These are phyloP conservation scores for Pristionchus fissidentatus DNA, from an alignment of 2,888 invertebrate genomes.

Conservation along the genomic window DNA sequence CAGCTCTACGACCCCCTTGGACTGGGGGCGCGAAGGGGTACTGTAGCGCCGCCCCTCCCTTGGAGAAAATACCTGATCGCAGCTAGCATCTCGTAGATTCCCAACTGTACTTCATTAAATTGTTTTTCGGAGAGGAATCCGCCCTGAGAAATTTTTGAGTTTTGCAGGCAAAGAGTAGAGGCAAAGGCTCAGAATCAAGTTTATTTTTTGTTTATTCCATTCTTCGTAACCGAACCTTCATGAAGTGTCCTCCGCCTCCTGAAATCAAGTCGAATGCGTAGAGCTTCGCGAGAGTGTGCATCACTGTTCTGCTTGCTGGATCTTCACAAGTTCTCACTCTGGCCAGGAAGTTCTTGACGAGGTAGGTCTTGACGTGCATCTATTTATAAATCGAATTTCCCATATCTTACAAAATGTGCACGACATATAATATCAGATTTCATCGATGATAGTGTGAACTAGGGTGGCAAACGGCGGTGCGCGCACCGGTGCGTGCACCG, in stretches of 20 bases:
- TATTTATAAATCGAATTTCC: slow-evolving; percentile 57
- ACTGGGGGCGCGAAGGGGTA: too few species aligned
- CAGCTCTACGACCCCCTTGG: too few species aligned
- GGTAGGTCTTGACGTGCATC: slow-evolving; percentile 88
- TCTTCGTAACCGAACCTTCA: too few species aligned
- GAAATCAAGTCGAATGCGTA: slow-evolving; percentile 65
- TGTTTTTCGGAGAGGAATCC: slow-evolving; percentile 67
- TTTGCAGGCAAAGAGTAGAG: too few species aligned
- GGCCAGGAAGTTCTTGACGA: slow-evolving; percentile 83
- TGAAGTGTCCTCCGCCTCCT: slow-evolving; percentile 58
- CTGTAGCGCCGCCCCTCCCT: too few species aligned
- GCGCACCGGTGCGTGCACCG: too few species aligned
- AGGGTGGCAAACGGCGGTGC: too few species aligned
- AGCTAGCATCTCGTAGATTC: slow-evolving; percentile 35
- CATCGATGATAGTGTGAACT: too few species aligned
- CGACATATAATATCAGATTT: neutral
- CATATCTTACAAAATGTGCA: neutral
- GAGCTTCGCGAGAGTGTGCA: slow-evolving; percentile 51
- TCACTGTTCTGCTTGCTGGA: slow-evolving; percentile 4
- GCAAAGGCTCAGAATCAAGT: too few species aligned
- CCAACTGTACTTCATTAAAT: slow-evolving; percentile 54
- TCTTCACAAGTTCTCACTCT: slow-evolving; percentile 78
- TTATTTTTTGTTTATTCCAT: too few species aligned
- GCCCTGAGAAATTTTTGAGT: slow-evolving; percentile 58
- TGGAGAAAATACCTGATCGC: slow-evolving; percentile 7